Evolutionary conservation across 2,113 vertebrate species (phyloP).

Genomic region (Manacus vitellinus): DNA sequence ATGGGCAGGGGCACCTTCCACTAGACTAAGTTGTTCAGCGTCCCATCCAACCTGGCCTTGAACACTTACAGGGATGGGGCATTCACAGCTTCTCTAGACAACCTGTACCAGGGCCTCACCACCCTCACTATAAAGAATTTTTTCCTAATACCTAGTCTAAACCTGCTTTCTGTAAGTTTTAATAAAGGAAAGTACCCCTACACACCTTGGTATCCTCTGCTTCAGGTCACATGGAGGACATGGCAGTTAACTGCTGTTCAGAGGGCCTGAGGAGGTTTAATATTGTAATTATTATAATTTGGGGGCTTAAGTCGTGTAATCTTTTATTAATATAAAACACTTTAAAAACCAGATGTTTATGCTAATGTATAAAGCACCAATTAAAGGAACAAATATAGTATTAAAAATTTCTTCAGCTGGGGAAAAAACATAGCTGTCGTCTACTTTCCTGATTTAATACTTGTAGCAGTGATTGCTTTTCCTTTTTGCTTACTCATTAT

Average conservation of each 20-base stretch:
- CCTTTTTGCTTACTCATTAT: not conserved
- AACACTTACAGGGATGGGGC: not conserved
- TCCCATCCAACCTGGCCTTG: not conserved
- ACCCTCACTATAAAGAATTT: not conserved
- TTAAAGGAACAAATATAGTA: not conserved
- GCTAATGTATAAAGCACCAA: not conserved
- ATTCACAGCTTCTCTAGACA: not conserved
- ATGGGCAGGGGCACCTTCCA: not conserved
- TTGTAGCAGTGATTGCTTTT: not conserved
- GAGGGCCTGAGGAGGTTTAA: not conserved
- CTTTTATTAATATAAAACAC: not conserved
- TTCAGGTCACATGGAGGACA: not conserved
- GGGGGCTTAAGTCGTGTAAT: not conserved
- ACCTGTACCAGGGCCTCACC: not conserved
- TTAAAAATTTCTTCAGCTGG: not conserved
- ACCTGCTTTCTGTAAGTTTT: not conserved
- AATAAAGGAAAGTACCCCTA: not conserved
- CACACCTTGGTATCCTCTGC: not conserved
- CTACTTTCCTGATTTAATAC: not conserved
- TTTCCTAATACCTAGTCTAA: not conserved
- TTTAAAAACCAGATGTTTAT: not conserved
- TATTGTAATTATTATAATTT: not conserved
- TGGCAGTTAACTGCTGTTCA: not conserved
- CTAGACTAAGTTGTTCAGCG: not conserved
- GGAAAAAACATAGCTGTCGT: not conserved